phyloP scores from a whole-genome alignment of 2,888 invertebrate species.

The Onchidella celtica region DNA sequence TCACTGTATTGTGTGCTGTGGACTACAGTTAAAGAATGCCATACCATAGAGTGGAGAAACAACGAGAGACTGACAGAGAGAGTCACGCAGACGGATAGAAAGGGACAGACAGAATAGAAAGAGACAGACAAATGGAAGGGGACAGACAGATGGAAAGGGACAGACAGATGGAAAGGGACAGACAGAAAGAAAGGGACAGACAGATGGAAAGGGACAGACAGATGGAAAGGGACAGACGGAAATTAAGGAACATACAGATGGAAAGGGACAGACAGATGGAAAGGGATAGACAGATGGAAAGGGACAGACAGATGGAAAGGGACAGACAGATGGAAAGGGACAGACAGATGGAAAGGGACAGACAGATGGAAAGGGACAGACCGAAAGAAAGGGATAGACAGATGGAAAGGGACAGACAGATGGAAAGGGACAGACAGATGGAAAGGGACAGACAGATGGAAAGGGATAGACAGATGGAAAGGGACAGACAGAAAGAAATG shows the following conservation, averaged over 20 bases:
- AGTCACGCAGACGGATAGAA: not conserved
- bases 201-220: too few relatives aligned
- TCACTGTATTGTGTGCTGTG: too few relatives aligned
- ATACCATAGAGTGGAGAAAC: too few relatives aligned
- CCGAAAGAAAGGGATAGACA: not conserved
- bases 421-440: not conserved
- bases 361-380: not conserved
- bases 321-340: not conserved
- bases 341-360: not conserved
- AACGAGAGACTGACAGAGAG: slow-evolving; percentile 2
- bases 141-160: not conserved
- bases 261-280: not conserved
- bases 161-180: not conserved
- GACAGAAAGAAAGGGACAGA: too few relatives aligned
- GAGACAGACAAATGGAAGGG: not conserved
- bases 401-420: not conserved
- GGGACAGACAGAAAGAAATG: not conserved
- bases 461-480: not conserved
- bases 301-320: not conserved
- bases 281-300: not conserved
- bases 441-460: not conserved
- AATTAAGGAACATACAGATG: not conserved
- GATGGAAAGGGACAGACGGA: not conserved
- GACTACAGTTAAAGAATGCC: too few relatives aligned
- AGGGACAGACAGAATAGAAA: not conserved